Evolutionary conservation across 2,888 invertebrate genomes (phyloP), one percentile per base, ranked within the genome.

Genomic region (Orthosia cruda): DNA sequence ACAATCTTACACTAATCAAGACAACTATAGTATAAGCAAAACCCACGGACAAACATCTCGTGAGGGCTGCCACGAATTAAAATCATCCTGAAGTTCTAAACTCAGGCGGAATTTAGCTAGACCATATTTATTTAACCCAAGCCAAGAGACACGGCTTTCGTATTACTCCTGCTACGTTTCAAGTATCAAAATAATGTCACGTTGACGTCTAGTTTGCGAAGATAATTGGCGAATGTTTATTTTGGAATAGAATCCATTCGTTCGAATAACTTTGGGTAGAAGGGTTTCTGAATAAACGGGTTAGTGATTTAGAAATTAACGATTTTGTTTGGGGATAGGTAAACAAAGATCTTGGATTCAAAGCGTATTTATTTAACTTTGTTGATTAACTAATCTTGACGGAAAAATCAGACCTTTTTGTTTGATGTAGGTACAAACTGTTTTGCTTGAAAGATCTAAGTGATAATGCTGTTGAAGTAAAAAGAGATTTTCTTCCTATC

Each of bases 161-260:
- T 75, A 67, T 70, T 71, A 83, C 64, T 77, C 68, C 49, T 71
- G 59, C 62, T 70, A 65, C 76, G 65, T 72, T 88, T 74, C 73
- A 67, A 83, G 85, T 74, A 77, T 84, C 87, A 78, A 83, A 86
- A 83, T 81, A 86, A 82, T 79, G 77, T 81, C 87, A 84, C 62
- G 45, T 64, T 77, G 76, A 78, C 81, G 54, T 81, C 54, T 77
- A 78, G 79, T 80, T 87, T 87, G 74, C 68, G 66, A 75, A 61
- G 78, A 77, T 86, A 85, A 87, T 89, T 86, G 78, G 76, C 4
- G 61, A 88, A 74, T 89, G 77, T 88, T 88, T 84, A 87, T 87
- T 81, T 71, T 80, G 71, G 64, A 81, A 84, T 61, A 65, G 78
- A 77, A 88, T 75, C 77, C 71, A 81, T 74, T 78, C 66, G 73